Percentiles rank a stretch among this genome's conserved stretches.
Conservation (phyloP, 2,113 vertebrate species). For the Delphinapterus leucas region DNA sequence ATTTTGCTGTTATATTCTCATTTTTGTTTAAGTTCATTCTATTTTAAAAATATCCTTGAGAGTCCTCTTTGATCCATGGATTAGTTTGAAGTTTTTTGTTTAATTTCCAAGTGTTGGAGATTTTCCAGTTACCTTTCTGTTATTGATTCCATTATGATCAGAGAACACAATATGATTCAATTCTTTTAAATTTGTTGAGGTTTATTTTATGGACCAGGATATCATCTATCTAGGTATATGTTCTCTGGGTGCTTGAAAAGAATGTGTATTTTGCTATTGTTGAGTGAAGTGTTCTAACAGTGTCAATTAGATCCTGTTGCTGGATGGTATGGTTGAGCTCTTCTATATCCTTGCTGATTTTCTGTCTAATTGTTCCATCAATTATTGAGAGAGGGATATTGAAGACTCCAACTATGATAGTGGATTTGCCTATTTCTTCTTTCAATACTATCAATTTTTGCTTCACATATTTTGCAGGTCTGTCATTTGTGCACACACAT, state of each 20-base stretch:
- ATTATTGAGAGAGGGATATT: not conserved
- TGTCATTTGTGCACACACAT: not conserved
- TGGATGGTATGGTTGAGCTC: not conserved
- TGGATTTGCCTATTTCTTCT: not conserved
- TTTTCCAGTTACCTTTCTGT: not conserved
- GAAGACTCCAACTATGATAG: not conserved
- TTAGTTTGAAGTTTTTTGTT: not conserved
- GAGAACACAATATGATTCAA: not conserved
- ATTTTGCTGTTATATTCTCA: not conserved
- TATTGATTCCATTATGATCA: not conserved
- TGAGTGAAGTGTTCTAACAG: not conserved
- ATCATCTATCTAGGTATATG: not conserved
- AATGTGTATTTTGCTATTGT: not conserved
- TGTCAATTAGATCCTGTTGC: not conserved
- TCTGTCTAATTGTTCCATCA: not conserved
- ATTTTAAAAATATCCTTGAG: not conserved
- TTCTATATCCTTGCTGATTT: not conserved
- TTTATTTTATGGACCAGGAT: not conserved
- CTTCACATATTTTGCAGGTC: not conserved
- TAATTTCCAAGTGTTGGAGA: not conserved
- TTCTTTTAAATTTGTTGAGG: not conserved
- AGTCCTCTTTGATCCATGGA: not conserved
- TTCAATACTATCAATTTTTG: not conserved
- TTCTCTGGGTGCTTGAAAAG: not conserved
- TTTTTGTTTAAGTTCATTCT: not conserved